Percentiles rank a stretch among this genome's conserved stretches.
These are phyloP conservation scores for Netelia fuscicornis DNA, from an alignment of 2,888 invertebrate species.

Conservation along the genomic window DNA sequence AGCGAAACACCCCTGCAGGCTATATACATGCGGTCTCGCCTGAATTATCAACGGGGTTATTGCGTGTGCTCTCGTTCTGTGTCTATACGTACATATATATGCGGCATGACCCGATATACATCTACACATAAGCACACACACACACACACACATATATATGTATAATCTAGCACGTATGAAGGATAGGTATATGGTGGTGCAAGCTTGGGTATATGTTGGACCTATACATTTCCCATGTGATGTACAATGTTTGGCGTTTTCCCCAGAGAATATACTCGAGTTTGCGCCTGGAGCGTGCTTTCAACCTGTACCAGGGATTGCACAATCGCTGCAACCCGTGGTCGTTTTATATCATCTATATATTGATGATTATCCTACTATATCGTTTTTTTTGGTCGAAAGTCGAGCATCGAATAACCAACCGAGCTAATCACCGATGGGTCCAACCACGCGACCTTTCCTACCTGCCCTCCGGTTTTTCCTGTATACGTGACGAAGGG, in stretches of 20 bases:
- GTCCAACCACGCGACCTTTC: slow-evolving; percentile 19
- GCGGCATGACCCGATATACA: slow-evolving; percentile 17
- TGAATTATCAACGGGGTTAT: slow-evolving; percentile 56
- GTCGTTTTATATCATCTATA: slow-evolving; percentile 8
- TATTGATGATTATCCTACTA: slow-evolving; percentile 9
- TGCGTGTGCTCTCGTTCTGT: slow-evolving; percentile 41
- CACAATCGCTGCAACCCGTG: slow-evolving; percentile 48
- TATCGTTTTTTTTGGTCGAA: slow-evolving; percentile 45
- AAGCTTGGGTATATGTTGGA: slow-evolving; percentile 12
- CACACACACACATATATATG: slow-evolving; percentile 12
- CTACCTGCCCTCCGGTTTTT: slow-evolving; percentile 10
- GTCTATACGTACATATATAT: not conserved
- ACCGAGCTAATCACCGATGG: slow-evolving; percentile 32
- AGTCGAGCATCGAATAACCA: slow-evolving; percentile 29
- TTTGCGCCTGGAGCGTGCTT: slow-evolving; percentile 24
- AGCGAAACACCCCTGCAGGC: not conserved
- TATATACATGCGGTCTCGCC: slow-evolving; percentile 28
- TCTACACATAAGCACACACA: not conserved
- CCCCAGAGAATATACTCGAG: slow-evolving; percentile 16
- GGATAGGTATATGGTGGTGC: not conserved
- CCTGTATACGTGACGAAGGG: slow-evolving; percentile 74
- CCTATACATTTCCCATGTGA: slow-evolving; percentile 29
- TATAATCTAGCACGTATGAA: slow-evolving; percentile 12
- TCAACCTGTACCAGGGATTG: slow-evolving; percentile 46
- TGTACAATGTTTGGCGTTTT: slow-evolving; percentile 47